Percentiles rank a stretch among this genome's conserved stretches.
phyloP scores from a whole-genome alignment of 1,140 invertebrate species.

The Melipona quadrifasciata region DNA sequence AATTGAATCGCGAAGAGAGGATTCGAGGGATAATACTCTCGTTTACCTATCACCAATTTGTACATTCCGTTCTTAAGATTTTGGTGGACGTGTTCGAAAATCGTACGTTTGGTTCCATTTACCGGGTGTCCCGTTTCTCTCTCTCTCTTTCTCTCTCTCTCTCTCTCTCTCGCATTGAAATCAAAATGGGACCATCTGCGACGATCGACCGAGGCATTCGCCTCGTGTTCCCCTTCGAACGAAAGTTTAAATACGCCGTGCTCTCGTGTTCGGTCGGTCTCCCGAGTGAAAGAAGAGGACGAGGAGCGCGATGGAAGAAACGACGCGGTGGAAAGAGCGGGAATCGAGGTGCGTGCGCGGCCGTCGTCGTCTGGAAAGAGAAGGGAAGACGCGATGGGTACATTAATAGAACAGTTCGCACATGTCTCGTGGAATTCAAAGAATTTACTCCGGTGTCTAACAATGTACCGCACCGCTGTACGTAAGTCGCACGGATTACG shows the following conservation, averaged over 20 bases:
- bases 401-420: constrained; percentile 73
- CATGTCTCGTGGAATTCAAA: constrained; percentile 63
- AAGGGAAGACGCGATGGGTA: constrained; percentile 58
- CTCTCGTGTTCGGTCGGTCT: constrained; percentile 11
- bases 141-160: too few species aligned
- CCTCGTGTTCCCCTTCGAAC: constrained; percentile 52
- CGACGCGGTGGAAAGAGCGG: constrained; percentile 31
- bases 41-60: constrained; percentile 5
- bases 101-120: constrained; percentile 30
- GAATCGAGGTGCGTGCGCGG: constrained; percentile 23
- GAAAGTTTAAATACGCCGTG: constrained; percentile 60
- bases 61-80: neutral
- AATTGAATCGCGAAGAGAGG: neutral
- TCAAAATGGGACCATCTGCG: constrained; percentile 41
- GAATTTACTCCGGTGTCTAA: constrained; percentile 66
- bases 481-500: constrained; percentile 34
- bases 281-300: constrained; percentile 4
- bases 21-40: neutral
- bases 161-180: neutral
- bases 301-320: constrained; percentile 4
- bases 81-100: neutral
- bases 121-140: constrained; percentile 44
- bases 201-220: constrained; percentile 45
- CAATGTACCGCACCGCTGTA: constrained; percentile 47
- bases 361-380: neutral